Percentiles rank a stretch among this genome's conserved stretches.
phyloP scores from a whole-genome alignment of 2,888 invertebrate species.

The Drosophila flavopinicola region DNA sequence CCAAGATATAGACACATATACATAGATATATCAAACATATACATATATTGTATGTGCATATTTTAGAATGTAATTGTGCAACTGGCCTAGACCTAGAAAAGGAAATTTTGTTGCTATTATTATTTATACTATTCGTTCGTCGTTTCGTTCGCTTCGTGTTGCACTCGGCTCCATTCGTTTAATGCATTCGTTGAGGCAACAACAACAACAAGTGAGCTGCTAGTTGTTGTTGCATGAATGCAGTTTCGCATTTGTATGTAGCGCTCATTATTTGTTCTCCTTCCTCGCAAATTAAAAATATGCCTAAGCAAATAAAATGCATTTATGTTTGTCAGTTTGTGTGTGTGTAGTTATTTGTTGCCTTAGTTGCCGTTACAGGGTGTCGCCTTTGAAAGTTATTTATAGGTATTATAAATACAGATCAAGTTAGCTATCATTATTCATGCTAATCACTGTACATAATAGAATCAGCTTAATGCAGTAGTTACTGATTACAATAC shows the following conservation, averaged over 20 bases:
- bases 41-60: conserved; percentile 63
- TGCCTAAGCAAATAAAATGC: conserved; percentile 77
- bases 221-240: conserved; percentile 22
- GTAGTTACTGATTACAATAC: not conserved
- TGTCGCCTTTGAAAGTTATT: conserved; percentile 24
- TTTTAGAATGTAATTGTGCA: conserved; percentile 83
- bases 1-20: conserved; percentile 6
- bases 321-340: conserved; percentile 16
- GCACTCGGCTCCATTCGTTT: conserved; percentile 9
- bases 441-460: too few species aligned
- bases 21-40: conserved; percentile 8
- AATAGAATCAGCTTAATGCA: too few species aligned
- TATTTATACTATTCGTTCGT: conserved; percentile 62
- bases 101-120: conserved; percentile 83
- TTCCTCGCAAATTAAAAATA: conserved; percentile 80
- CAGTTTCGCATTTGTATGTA: conserved; percentile 44
- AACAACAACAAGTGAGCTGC: conserved; percentile 14
- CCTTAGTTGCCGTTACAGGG: conserved; percentile 55
- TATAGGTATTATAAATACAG: conserved; percentile 3
- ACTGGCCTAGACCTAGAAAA: conserved; percentile 85
- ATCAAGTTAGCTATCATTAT: conserved; percentile 1
- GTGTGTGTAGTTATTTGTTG: conserved; percentile 35
- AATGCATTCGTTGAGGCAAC: not conserved
- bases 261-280: conserved; percentile 79
- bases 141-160: conserved; percentile 27